Evolutionary conservation across 2,113 vertebrate species (phyloP).

Genomic region (Balaenoptera acutorostrata): DNA sequence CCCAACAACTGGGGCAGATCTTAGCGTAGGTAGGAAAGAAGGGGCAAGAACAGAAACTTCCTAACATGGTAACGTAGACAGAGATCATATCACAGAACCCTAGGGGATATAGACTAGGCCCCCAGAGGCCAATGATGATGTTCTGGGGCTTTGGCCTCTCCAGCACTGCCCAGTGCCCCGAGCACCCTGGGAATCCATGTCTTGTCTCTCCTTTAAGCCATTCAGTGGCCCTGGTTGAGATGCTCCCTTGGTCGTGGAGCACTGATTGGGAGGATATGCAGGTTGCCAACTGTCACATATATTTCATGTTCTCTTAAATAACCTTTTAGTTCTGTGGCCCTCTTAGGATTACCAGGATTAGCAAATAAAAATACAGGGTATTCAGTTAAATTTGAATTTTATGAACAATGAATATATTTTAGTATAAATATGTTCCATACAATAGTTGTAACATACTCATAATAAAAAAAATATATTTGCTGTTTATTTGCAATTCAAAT

Average conservation of each 20-base stretch:
- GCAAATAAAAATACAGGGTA: background rate
- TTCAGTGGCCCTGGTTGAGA: background rate
- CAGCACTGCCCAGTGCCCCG: background rate
- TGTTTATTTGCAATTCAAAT: background rate
- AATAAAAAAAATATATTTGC: background rate
- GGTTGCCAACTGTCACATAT: background rate
- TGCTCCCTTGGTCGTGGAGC: background rate
- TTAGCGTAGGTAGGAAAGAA: background rate
- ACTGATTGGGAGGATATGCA: background rate
- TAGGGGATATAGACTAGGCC: background rate
- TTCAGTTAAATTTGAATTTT: conserved; percentile 4
- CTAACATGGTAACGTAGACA: background rate
- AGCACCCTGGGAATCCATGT: background rate
- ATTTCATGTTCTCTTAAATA: conserved; percentile 4
- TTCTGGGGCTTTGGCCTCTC: background rate
- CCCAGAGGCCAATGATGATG: background rate
- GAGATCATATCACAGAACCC: background rate
- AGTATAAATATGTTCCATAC: background rate
- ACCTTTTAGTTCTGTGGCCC: background rate
- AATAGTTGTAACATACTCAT: background rate
- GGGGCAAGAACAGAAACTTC: background rate
- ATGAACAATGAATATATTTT: background rate
- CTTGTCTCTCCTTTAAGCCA: background rate
- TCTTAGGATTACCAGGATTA: background rate
- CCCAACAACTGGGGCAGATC: background rate